Percentiles rank a stretch among this genome's conserved stretches.
These are phyloP conservation scores for Carpatolechia fugitivella DNA, from an alignment of 2,888 invertebrate species.

Conservation along the genomic window DNA sequence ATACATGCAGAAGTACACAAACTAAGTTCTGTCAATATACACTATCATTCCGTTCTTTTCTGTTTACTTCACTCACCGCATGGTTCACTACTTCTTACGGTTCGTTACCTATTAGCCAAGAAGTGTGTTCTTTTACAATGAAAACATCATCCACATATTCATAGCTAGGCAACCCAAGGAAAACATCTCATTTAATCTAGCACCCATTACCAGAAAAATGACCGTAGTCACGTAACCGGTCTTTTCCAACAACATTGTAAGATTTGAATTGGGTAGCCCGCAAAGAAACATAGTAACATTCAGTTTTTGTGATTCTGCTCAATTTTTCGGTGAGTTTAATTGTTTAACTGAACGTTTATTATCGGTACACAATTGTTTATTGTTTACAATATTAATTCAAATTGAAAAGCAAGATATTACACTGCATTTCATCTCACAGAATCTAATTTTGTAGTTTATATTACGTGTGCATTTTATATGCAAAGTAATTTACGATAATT, in stretches of 20 bases:
- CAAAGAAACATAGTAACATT: background rate
- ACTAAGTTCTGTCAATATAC: too few species aligned
- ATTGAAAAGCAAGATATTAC: too few species aligned
- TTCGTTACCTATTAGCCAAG: background rate
- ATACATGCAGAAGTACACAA: too few species aligned
- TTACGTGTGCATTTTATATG: too few species aligned
- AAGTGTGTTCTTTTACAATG: background rate
- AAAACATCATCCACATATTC: background rate
- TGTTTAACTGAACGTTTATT: too few species aligned
- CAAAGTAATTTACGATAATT: background rate
- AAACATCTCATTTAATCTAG: constrained; percentile 1
- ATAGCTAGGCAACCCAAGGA: background rate
- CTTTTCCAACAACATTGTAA: background rate
- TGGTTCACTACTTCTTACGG: too few species aligned
- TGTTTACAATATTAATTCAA: too few species aligned
- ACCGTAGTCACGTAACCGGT: background rate
- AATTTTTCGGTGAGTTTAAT: too few species aligned
- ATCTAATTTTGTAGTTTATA: background rate
- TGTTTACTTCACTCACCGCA: too few species aligned
- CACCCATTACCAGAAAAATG: background rate
- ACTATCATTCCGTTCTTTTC: too few species aligned
- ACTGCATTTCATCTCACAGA: too few species aligned
- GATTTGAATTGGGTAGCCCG: background rate
- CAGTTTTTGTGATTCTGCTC: background rate
- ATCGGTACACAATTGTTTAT: too few species aligned